Conservation (phyloP, 1,140 invertebrate genomes). For the Amyelois transitella region DNA sequence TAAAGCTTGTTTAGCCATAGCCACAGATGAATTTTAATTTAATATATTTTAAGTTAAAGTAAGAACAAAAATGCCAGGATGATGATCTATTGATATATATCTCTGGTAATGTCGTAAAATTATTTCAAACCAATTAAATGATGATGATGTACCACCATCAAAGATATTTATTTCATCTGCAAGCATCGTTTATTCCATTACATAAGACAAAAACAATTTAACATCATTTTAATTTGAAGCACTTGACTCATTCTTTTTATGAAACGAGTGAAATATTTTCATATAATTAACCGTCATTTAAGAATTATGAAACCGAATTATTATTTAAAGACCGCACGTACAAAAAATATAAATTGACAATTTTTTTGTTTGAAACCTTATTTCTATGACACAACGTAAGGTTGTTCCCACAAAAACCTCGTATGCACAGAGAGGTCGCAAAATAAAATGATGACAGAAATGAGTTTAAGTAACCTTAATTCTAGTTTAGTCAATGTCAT, state of each 20-base stretch:
- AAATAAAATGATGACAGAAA: not conserved
- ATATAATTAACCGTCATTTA: not conserved
- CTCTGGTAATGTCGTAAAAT: too few relatives aligned
- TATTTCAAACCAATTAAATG: too few relatives aligned
- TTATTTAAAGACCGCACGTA: not conserved
- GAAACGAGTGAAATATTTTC: not conserved
- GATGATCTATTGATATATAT: too few relatives aligned
- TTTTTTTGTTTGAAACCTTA: slow-evolving; percentile 2
- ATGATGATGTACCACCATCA: too few relatives aligned
- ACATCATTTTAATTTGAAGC: not conserved
- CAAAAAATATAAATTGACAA: slow-evolving; percentile 1
- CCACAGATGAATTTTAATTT: too few relatives aligned
- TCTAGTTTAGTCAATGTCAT: too few relatives aligned
- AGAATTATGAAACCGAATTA: not conserved
- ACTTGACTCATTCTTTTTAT: not conserved
- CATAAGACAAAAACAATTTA: not conserved
- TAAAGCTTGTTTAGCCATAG: too few relatives aligned
- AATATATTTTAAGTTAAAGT: too few relatives aligned
- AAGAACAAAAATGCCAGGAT: too few relatives aligned
- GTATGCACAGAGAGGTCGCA: not conserved
- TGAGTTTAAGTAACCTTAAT: not conserved
- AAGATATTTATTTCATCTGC: too few relatives aligned
- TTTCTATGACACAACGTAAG: slow-evolving; percentile 5
- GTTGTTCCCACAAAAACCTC: slow-evolving; percentile 11
- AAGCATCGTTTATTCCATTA: too few relatives aligned